Evolutionary conservation across 2,113 vertebrate species (phyloP), one percentile per base, ranked within the genome.

Genomic region (Serilophus lunatus): DNA sequence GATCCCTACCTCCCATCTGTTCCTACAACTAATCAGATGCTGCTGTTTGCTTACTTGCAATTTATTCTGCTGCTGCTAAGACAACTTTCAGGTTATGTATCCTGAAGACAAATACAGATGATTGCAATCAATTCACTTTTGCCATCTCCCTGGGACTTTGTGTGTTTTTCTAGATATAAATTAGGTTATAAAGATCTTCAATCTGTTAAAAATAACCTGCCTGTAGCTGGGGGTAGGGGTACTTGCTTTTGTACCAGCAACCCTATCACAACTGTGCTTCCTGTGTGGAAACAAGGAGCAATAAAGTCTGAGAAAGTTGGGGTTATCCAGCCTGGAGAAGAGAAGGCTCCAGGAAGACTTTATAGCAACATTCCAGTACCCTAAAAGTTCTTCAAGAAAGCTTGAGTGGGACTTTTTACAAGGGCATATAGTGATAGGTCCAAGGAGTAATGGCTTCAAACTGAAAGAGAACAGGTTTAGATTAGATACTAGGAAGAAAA

Each of bases 1-100:
- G 93, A 63, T 92, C 79, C 45, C 66, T 68, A 42, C 35, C n/a
- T 93, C 50, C 92, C 80, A 70, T 92, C 88, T 96, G 86, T 83
- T 86, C 68, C 54, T 53, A 77, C 71, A 90, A 35, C 56, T 93
- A 88, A 90, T 87, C 72, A 87, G 82, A 71, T 90, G 61, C 61
- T 90, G 17, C 68, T 92, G 47, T 96, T 91, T 85, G 87, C 85
- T 90, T 93, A 72, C 57, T 93, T 85, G 54, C 61, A 57, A 42
- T 85, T 78, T 85, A 53, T 72, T 80, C 53, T 88, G 53, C 40
- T 87, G 78, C 88, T 92, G 75, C 79, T 83, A n/a, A 82, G 79
- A 63, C 59, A 86, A 51, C 51, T 91, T 92, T 59, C 53, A 40
- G 24, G 9, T 84, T 71, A 13, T 61, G 28, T 85, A 42, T 77